A percentile compares a stretch with the other conserved stretches of the same genome.
Evolutionary conservation across 2,113 vertebrate species (phyloP).

Genomic region (Perca fluviatilis): DNA sequence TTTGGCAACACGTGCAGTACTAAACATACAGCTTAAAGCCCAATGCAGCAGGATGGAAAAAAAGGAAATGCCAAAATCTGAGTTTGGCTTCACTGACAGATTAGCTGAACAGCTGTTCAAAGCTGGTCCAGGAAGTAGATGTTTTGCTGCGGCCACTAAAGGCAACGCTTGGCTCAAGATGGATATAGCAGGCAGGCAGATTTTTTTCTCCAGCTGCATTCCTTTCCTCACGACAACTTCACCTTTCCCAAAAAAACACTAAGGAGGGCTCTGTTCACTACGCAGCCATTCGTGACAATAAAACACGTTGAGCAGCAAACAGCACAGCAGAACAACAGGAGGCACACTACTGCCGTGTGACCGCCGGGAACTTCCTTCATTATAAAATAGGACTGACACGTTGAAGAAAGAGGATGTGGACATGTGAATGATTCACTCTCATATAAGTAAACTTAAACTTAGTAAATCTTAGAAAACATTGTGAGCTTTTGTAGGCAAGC

Average conservation of each 20-base stretch:
- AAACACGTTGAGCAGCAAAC: conserved; percentile 24
- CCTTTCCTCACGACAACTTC: conserved; percentile 54
- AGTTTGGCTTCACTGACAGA: conserved; percentile 55
- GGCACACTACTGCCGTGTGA: conserved; percentile 15
- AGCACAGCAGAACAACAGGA: conserved; percentile 36
- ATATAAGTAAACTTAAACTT: conserved; percentile 4
- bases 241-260: conserved; percentile 42
- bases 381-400: conserved; percentile 57
- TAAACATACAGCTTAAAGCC: conserved; percentile 11
- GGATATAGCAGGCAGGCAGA: conserved; percentile 33
- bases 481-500: conserved; percentile 6
- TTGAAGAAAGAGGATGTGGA: conserved; percentile 61
- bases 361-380: conserved; percentile 55
- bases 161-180: conserved; percentile 49
- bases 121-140: conserved; percentile 55
- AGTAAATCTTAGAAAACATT: conserved; percentile 20
- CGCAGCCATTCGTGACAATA: conserved; percentile 31
- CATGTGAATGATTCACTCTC: conserved; percentile 14
- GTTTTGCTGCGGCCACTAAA: conserved; percentile 56
- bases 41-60: conserved; percentile 16
- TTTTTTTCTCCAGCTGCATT: conserved; percentile 53
- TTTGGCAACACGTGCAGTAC: neutral
- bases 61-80: conserved; percentile 61
- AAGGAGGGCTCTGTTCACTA: conserved; percentile 22
- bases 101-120: conserved; percentile 75